Percentiles rank a stretch among this genome's conserved stretches.
phyloP scores from a whole-genome alignment of 1,140 invertebrate genomes.

The Neoseiulus cucumeris region DNA sequence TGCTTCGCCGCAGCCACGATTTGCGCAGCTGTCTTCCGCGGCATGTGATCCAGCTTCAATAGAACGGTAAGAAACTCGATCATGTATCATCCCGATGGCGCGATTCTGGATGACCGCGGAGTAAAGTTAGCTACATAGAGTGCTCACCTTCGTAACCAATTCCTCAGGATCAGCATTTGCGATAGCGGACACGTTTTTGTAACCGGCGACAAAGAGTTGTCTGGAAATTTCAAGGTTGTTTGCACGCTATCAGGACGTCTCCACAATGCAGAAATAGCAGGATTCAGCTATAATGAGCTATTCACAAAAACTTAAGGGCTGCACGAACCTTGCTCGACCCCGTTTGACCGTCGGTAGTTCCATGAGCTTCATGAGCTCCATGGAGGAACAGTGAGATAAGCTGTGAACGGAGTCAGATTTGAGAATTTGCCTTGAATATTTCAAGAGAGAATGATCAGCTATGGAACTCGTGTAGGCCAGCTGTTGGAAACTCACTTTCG shows the following conservation, averaged over 20 bases:
- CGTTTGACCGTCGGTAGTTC: conserved; percentile 62
- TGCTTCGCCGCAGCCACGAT: conserved; percentile 64
- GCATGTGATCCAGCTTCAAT: conserved; percentile 42
- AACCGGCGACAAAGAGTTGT: conserved; percentile 61
- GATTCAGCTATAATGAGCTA: background rate
- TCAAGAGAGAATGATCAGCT: no score
- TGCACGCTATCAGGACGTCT: no score
- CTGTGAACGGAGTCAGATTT: conserved; percentile 21
- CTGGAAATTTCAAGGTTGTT: conserved; percentile 24
- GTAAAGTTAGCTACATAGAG: background rate
- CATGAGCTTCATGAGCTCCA: conserved; percentile 55
- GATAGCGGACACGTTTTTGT: conserved; percentile 46
- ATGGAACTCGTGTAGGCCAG: no score
- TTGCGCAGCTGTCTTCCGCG: conserved; percentile 43
- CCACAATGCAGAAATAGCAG: background rate
- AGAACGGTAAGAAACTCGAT: background rate
- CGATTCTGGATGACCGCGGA: no score
- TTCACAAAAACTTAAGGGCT: conserved; percentile 2
- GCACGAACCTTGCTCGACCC: conserved; percentile 29
- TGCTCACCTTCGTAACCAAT: conserved; percentile 25
- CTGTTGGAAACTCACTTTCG: conserved; percentile 22
- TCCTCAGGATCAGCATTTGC: conserved; percentile 43
- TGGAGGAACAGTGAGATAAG: conserved; percentile 47
- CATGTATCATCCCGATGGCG: no score
- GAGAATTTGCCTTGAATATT: no score